Base-by-base conservation (phyloP, 2,113 vertebrate genomes). In the Sterrhoptilus dennistouni region DNA sequence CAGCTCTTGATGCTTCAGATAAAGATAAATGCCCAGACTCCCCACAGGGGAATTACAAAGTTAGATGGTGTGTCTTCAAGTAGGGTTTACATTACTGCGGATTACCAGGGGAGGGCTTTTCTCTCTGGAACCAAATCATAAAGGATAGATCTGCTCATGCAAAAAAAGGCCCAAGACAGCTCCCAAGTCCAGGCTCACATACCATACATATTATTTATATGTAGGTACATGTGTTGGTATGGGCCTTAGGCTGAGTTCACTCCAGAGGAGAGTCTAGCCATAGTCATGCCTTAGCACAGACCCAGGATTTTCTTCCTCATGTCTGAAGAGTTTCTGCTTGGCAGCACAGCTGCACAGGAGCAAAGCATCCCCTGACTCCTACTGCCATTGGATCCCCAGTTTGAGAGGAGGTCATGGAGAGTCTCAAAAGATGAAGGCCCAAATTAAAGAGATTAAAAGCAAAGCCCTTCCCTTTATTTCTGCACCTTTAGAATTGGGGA, bases 31-130 rank as follows among this genome's bases (percentile, higher is more conserved):
- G 66, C 36, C 64, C 69, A 64, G 85, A 53, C 49, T 78, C 68
- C 96, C 90, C 82, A 95, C 53, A 60, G 92, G 95, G 94, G 86
- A 91, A 97, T 96, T 96, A 91, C 95, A 45, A 24, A 93, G 75
- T 74, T 86, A n/a, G 90, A 88, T 84, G 84, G 31, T 53, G 69
- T 83, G 72, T 89, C 89, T 95, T 94, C 88, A 85, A 78, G 68
- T 24, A 77, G 56, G 82, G 14, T 40, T 96, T 87, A n/a, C 40
- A n/a, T 79, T 82, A 52, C 66, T 83, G 93, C 84, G 93, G 93
- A 91, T 80, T 79, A 85, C 50, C 53, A 80, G 53, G 93, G 70
- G 75, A 95, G 50, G 68, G 56, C 78, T 95, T 91, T 79, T 87
- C 69, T 93, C 56, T 84, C 47, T 8, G 4, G 60, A 78, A 90